Percentiles rank a stretch among this genome's conserved stretches.
phyloP scores from a whole-genome alignment of 2,797 vertebrate species.

The Hafferia zeledoni region DNA sequence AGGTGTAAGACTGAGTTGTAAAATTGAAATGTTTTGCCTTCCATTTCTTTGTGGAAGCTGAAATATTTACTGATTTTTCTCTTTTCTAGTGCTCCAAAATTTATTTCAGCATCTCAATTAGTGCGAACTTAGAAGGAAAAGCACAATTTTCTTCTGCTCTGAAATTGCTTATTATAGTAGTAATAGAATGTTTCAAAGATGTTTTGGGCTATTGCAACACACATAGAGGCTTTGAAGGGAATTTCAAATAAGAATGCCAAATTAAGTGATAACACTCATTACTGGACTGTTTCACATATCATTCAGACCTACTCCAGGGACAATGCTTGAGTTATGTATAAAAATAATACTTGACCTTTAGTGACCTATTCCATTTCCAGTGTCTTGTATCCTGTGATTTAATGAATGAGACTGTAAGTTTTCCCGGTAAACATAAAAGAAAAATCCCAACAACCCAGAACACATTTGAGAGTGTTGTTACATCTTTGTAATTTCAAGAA shows the following conservation, averaged over 20 bases:
- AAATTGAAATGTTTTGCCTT: background rate
- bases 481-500: background rate
- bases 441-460: background rate
- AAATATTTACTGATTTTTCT: background rate
- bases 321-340: background rate
- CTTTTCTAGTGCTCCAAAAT: background rate
- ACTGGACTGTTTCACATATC: slow-evolving; percentile 21
- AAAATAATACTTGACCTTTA: slow-evolving; percentile 14
- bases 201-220: background rate
- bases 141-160: background rate
- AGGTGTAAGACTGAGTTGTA: background rate
- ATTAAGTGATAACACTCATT: slow-evolving; percentile 42
- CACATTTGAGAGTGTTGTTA: background rate
- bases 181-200: background rate
- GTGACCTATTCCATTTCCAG: background rate
- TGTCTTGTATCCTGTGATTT: background rate
- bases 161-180: background rate
- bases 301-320: slow-evolving; percentile 16
- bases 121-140: background rate
- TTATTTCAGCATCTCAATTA: background rate
- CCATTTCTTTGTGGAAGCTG: background rate
- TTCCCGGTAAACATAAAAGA: background rate
- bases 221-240: background rate
- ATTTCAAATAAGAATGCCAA: slow-evolving; percentile 41
- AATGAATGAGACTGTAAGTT: background rate